Evolutionary conservation across 2,888 invertebrate genomes (phyloP), one percentile per base, ranked within the genome.

Genomic region (Meandrusa payeni): DNA sequence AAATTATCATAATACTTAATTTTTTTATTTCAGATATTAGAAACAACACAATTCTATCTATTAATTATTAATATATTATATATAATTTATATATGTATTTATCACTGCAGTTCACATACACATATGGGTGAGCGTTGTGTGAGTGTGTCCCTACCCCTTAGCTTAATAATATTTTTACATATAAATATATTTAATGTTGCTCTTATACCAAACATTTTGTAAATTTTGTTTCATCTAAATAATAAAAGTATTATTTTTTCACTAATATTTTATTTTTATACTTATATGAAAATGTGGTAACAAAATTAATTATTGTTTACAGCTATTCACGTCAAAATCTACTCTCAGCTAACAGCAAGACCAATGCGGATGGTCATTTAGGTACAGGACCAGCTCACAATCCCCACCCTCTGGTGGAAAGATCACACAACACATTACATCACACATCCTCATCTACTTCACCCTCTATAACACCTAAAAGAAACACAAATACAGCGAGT

Each of bases 281-380:
- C n/a, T n/a, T n/a, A 6, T n/a, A 13, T 9, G 1, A 6, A 32
- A 24, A 20, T 41, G 34, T 38, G 22, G 31, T 19, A 31, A 44
- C 31, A 31, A 41, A 32, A 24, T 15, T n/a, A n/a, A n/a, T 48
- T 32, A 40, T 51, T 13, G 32, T 42, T 87, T 90, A 41, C 89
- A 96, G 95, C 73, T 96, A 96, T 76, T 96, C 96, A 22, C 92
- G 96, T 38, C 96, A 96, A 86, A 96, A 96, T 77, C 90, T 96
- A 45, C 89, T 96, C 29, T 95, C 94, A 24, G 91, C 92, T 40
- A 90, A 80, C 64, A 90, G 90, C 65, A 95, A 95, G 78, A 93
- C 92, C 61, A 93, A 93, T 64, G 93, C 93, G 56, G 91, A 89
- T 41, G 74, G 77, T 1, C 78, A 88, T 41, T 75, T 87, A 52